These are phyloP conservation scores for Myathropa florea DNA, from an alignment of 2,888 invertebrate species.

Conservation along the genomic window DNA sequence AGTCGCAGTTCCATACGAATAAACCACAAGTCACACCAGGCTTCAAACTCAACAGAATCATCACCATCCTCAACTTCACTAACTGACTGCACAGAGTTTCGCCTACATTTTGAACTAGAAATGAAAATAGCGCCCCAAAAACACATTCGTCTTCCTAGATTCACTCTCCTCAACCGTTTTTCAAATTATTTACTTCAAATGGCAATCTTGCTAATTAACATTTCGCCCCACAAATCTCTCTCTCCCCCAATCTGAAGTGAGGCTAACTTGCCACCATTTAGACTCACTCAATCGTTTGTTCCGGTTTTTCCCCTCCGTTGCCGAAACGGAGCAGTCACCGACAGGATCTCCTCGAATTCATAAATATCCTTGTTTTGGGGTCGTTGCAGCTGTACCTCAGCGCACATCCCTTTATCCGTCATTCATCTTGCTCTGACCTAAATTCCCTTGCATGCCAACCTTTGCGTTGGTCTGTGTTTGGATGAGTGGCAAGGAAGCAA, in stretches of 20 bases:
- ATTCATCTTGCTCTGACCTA: conserved; percentile 46
- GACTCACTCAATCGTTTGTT: neutral
- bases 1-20: too few species aligned
- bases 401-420: neutral
- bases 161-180: neutral
- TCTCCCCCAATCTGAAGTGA: neutral
- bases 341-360: neutral
- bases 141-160: too few species aligned
- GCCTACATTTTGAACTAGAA: too few species aligned
- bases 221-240: neutral
- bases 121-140: too few species aligned
- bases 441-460: conserved; percentile 30
- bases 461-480: conserved; percentile 30
- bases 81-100: too few species aligned
- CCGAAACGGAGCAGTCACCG: neutral
- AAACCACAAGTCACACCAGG: too few species aligned
- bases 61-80: too few species aligned
- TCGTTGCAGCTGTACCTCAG: neutral
- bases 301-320: neutral
- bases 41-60: too few species aligned
- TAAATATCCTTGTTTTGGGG: neutral
- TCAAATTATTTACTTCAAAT: neutral
- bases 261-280: neutral
- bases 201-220: neutral
- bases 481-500: conserved; percentile 15